phyloP scores from a whole-genome alignment of 2,113 vertebrate species.

The Epinephelus moara region DNA sequence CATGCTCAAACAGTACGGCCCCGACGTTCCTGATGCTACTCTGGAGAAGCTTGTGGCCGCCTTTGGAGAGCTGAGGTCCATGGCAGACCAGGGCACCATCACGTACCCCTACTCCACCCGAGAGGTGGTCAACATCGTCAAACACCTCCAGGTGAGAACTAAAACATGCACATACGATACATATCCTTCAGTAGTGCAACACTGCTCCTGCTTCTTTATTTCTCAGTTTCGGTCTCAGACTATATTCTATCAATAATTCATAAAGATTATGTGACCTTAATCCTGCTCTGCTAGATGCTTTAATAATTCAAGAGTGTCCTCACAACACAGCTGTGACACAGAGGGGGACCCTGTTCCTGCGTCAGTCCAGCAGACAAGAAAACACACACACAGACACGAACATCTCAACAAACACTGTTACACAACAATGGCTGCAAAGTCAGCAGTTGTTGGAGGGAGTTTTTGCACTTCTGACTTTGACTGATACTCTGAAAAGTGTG shows the following conservation, averaged over 20 bases:
- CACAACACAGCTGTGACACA: slow-evolving; percentile 4
- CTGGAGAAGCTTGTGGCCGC: slow-evolving; percentile 94
- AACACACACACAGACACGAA: neutral
- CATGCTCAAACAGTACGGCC: slow-evolving; percentile 96
- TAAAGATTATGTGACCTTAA: slow-evolving; percentile 1
- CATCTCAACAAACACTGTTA: neutral
- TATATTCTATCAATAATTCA: slow-evolving; percentile 9
- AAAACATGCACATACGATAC: no score
- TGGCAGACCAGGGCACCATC: slow-evolving; percentile 97
- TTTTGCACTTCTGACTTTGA: no score
- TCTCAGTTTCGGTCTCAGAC: neutral
- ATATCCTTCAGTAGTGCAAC: neutral
- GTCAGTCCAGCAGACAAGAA: neutral
- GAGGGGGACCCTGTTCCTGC: neutral
- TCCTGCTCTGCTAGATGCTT: slow-evolving; percentile 3
- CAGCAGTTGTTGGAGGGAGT: neutral
- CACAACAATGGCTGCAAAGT: neutral
- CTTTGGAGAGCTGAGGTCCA: slow-evolving; percentile 94
- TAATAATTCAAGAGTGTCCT: slow-evolving; percentile 24
- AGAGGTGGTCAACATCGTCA: slow-evolving; percentile 98
- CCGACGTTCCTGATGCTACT: slow-evolving; percentile 88
- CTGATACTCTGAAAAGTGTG: no score
- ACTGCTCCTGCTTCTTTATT: neutral
- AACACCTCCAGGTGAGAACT: slow-evolving; percentile 93
- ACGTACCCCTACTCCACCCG: slow-evolving; percentile 98